Evolutionary conservation across 2,888 invertebrate genomes (phyloP).

Genomic region (Acleris emargana): DNA sequence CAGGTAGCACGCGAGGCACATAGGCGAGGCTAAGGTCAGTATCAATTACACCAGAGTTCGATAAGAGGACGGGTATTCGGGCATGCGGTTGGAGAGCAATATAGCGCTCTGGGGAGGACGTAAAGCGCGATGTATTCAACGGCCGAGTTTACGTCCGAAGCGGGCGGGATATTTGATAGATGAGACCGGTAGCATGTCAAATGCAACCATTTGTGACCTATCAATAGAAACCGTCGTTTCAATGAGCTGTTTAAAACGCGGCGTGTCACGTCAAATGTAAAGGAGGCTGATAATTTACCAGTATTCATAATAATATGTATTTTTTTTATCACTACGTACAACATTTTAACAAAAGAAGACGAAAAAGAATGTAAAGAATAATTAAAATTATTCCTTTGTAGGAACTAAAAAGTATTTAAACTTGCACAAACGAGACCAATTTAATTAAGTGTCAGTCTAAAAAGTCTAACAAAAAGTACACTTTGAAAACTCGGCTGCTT

Average conservation of each 20-base stretch:
- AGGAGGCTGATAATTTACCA: too few relatives aligned
- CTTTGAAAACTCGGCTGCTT: too few relatives aligned
- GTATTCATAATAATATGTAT: too few relatives aligned
- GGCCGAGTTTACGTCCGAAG: constrained; percentile 2
- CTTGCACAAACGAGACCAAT: too few relatives aligned
- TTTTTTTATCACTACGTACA: too few relatives aligned
- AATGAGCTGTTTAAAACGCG: background rate
- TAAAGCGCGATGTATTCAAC: constrained; percentile 2
- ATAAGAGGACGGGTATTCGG: background rate
- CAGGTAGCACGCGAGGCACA: background rate
- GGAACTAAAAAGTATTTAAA: too few relatives aligned
- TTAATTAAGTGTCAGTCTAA: too few relatives aligned
- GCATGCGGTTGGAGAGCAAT: constrained; percentile 8
- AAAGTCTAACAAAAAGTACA: too few relatives aligned
- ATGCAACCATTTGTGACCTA: background rate
- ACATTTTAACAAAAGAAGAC: too few relatives aligned
- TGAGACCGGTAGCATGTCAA: constrained; percentile 9
- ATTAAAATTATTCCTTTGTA: too few relatives aligned
- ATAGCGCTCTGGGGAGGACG: background rate
- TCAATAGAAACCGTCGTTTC: background rate
- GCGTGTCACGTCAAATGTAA: too few relatives aligned
- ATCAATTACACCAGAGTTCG: constrained; percentile 10
- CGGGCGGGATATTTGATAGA: constrained; percentile 10
- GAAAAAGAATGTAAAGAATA: too few relatives aligned
- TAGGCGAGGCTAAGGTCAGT: constrained; percentile 2